Evolutionary conservation across 2,113 vertebrate genomes (phyloP).

Genomic region (Camarhynchus parvulus): DNA sequence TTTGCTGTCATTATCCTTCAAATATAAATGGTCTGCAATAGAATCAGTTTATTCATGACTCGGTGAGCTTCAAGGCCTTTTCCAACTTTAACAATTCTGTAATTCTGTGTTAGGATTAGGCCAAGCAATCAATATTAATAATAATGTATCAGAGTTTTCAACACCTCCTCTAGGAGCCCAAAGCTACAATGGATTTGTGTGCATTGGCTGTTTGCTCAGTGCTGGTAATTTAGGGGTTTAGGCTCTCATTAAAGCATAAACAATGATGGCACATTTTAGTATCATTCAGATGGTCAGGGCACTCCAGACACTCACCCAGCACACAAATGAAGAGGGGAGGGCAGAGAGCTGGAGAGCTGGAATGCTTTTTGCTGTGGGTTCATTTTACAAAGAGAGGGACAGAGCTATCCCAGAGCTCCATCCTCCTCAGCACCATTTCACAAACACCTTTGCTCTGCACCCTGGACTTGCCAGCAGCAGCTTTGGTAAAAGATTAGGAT

Average conservation of each 20-base stretch:
- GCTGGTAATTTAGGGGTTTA: neutral
- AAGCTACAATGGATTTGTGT: neutral
- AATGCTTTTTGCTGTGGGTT: neutral
- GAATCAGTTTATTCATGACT: neutral
- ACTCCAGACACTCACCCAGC: neutral
- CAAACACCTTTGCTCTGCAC: neutral
- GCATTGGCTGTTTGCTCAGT: neutral
- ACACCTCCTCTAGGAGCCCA: neutral
- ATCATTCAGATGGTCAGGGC: neutral
- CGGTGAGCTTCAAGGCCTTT: neutral
- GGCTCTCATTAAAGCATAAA: neutral
- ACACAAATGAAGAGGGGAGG: neutral
- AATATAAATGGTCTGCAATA: neutral
- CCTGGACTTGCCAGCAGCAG: neutral
- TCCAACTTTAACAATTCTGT: neutral
- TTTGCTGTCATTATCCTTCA: neutral
- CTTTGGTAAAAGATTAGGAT: neutral
- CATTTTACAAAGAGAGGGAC: neutral
- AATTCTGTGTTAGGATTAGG: neutral
- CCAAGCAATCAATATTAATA: neutral
- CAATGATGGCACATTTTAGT: neutral
- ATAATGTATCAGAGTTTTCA: neutral
- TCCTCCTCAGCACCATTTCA: neutral
- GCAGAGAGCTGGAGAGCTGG: neutral
- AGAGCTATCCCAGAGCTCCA: neutral